Evolutionary conservation across 1,140 invertebrate species (phyloP).

Genomic region (Bombus haemorrhoidalis): DNA sequence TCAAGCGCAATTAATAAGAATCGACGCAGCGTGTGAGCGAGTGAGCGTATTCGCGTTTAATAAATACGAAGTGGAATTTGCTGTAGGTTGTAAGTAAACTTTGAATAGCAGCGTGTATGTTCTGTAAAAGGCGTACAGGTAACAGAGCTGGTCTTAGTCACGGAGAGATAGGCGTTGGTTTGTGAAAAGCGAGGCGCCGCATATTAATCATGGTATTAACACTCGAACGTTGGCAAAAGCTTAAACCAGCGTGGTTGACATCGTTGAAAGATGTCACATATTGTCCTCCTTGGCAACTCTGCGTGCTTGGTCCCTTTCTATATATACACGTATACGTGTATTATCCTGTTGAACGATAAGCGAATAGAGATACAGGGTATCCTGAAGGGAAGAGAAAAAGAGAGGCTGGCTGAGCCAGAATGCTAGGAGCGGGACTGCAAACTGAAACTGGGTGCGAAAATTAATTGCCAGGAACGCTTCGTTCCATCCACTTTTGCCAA

Average conservation of each 20-base stretch:
- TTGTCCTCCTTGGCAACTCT: no score
- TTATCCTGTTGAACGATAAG: conserved; percentile 8
- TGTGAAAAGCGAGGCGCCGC: conserved; percentile 45
- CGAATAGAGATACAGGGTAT: background rate
- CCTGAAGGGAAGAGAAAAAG: background rate
- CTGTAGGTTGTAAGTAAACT: conserved; percentile 34
- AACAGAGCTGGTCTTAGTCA: conserved; percentile 1
- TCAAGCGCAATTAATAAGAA: conserved; percentile 53
- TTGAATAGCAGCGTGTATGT: background rate
- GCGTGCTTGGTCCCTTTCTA: background rate
- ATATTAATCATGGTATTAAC: conserved; percentile 68
- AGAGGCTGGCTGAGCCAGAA: background rate
- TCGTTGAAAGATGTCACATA: conserved; percentile 18
- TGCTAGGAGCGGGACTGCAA: conserved; percentile 10
- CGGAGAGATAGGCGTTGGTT: background rate
- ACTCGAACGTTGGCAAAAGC: conserved; percentile 34
- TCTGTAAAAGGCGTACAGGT: no score
- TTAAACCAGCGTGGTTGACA: conserved; percentile 33
- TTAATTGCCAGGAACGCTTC: conserved; percentile 52
- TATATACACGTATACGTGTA: background rate
- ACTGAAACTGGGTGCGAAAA: conserved; percentile 50
- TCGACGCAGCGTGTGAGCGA: conserved; percentile 15
- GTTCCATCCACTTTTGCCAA: conserved; percentile 27
- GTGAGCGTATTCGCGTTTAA: conserved; percentile 54
- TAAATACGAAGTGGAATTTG: conserved; percentile 62